phyloP scores from a whole-genome alignment of 2,888 invertebrate genomes.

The Eumerus sabulonum region DNA sequence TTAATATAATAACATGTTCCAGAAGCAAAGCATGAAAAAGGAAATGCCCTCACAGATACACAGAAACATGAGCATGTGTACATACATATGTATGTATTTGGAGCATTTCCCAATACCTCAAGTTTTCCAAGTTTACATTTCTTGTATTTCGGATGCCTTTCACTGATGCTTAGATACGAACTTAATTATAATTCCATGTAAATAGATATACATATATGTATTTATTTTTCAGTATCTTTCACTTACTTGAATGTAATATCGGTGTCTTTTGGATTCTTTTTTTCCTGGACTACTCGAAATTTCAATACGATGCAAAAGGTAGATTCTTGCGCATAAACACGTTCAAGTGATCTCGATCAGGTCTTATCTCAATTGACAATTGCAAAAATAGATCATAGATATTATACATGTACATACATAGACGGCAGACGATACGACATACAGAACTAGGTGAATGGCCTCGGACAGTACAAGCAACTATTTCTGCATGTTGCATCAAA shows the following conservation, averaged over 20 bases:
- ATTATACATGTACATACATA: slow-evolving; percentile 17
- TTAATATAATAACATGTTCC: background rate
- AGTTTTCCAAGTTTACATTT: background rate
- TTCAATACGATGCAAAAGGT: slow-evolving; percentile 35
- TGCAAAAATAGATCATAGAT: slow-evolving; percentile 61
- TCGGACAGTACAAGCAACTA: slow-evolving; percentile 23
- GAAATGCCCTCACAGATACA: background rate
- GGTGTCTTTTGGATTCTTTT: slow-evolving; percentile 23
- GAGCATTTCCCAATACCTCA: background rate
- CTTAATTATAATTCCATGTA: no score
- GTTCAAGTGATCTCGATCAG: slow-evolving; percentile 42
- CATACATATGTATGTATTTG: no score
- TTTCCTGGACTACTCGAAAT: slow-evolving; percentile 43
- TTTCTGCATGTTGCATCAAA: slow-evolving; percentile 14
- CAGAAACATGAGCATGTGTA: no score
- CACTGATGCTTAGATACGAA: no score
- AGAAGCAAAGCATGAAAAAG: background rate
- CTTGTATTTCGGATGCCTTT: no score
- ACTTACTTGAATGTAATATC: slow-evolving; percentile 48
- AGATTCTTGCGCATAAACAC: slow-evolving; percentile 25
- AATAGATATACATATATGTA: no score
- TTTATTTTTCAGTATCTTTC: no score
- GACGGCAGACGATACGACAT: slow-evolving; percentile 20
- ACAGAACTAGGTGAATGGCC: slow-evolving; percentile 58
- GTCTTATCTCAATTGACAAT: slow-evolving; percentile 57